Conservation (phyloP, 2,113 vertebrate species). For the Marmota monax region DNA sequence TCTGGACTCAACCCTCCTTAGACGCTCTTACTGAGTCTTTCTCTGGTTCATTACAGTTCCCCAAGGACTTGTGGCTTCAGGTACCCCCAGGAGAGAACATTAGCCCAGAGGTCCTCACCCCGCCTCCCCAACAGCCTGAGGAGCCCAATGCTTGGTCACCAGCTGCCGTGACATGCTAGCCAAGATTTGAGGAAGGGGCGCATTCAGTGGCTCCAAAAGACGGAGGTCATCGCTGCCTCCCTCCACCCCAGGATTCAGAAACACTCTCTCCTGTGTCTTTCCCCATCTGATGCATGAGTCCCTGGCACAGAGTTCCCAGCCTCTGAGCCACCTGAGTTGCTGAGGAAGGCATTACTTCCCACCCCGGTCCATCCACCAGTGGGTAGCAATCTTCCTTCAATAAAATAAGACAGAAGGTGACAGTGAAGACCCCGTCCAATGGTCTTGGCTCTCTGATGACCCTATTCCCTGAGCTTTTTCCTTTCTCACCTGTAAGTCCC, state of each 20-base stretch:
- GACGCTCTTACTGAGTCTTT: background rate
- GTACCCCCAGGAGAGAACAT: background rate
- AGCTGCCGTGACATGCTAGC: no score
- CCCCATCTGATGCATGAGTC: background rate
- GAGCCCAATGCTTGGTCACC: accelerated
- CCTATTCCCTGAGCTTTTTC: background rate
- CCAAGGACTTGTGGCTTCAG: background rate
- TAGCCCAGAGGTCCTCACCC: background rate
- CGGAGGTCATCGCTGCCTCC: background rate
- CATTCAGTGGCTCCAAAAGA: background rate
- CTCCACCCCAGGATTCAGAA: background rate
- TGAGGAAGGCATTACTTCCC: background rate
- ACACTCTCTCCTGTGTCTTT: background rate
- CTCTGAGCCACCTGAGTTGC: background rate
- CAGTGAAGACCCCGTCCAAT: background rate
- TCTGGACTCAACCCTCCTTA: background rate
- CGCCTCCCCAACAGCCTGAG: background rate
- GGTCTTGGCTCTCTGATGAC: background rate
- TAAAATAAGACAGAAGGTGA: background rate
- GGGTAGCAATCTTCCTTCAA: background rate
- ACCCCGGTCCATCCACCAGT: background rate
- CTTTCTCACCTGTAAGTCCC: background rate
- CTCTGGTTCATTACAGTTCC: background rate
- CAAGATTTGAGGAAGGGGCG: background rate
- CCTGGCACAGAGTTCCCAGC: background rate